Evolutionary conservation across 2,113 vertebrate species (phyloP), one percentile per base, ranked within the genome.

Genomic region (Sebastes fasciatus): DNA sequence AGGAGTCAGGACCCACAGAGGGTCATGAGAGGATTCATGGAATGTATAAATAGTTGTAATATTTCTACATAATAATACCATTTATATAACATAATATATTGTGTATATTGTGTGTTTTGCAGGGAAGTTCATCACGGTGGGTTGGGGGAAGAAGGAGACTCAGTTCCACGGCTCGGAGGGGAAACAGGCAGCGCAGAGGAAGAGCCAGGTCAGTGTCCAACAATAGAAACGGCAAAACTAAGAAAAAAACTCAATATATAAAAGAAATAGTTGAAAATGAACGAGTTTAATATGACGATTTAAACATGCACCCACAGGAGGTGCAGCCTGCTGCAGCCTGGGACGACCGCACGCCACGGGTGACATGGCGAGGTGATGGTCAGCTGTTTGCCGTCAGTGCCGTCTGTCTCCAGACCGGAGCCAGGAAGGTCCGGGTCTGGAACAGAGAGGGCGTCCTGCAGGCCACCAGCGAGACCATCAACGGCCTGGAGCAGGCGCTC

Each of bases 81-180:
- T 69, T 34, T 40, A 1, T 16, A 16, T 40, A 6, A 45, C 0
- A 7, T 12, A 1, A 43, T 19, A 14, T 54, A 9, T n/a, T 10
- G 9, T 61, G 5, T 8, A 8, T 54, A 2, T 75, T 46, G 4
- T 79, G 13, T 93, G 19, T 93, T 88, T 65, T 82, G 45, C 80
- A 99, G 98, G 96, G 3, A 97, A 97, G 90, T 97, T 99, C 73
- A 94, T 99, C 90, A 97, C 97, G 7, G 95, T 99, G 63, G 98
- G 98, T 11, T 99, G 98, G 98, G 98, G 98, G 43, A 98, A 96
- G 95, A 99, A 99, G 86, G 98, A 99, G 90, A 99, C 98, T 0
- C 98, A 99, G 89, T 99, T 99, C 86, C 98, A 99, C 48, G 98
- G 98, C 80, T 98, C 98, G 10, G 98, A 97, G 89, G 98, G 98